These are phyloP conservation scores for Morone chrysops DNA, from an alignment of 2,113 vertebrate genomes.

Conservation along the genomic window DNA sequence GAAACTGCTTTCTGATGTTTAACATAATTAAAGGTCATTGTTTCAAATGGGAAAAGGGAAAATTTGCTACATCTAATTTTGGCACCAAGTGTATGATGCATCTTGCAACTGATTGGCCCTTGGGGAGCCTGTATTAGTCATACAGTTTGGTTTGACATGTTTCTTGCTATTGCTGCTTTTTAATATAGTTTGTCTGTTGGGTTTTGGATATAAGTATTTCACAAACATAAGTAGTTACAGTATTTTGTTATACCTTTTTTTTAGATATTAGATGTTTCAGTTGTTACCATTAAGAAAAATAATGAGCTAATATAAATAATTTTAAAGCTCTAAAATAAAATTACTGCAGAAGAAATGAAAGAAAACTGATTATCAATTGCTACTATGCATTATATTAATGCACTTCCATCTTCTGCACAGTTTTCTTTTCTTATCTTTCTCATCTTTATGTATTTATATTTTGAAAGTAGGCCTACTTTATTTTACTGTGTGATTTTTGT, in stretches of 20 bases:
- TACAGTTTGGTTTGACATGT: constrained; percentile 10
- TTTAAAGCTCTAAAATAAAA: constrained; percentile 3
- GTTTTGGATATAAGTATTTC: not conserved
- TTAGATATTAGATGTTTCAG: not conserved
- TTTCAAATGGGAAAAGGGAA: constrained; percentile 19
- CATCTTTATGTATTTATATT: too few species aligned
- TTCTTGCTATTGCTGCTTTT: not conserved
- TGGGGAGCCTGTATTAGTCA: constrained; percentile 4
- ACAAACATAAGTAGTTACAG: not conserved
- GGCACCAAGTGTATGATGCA: constrained; percentile 15
- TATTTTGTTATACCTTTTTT: not conserved
- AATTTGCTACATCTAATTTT: constrained; percentile 12
- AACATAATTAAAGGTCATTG: constrained; percentile 16
- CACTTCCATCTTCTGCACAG: too few species aligned
- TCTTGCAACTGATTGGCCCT: constrained; percentile 2
- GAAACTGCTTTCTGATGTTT: constrained; percentile 10
- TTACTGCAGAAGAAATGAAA: not conserved
- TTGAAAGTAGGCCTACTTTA: too few species aligned
- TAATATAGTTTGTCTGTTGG: not conserved
- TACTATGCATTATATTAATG: too few species aligned
- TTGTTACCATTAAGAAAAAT: not conserved
- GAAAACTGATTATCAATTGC: not conserved
- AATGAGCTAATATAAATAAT: not conserved
- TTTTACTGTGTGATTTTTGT: too few species aligned
- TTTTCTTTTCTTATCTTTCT: too few species aligned